Evolutionary conservation across 53 echinoderm and acorn worm genomes (phyloP), one percentile per base, ranked within the genome.

Genomic region (Holothuria scabra): DNA sequence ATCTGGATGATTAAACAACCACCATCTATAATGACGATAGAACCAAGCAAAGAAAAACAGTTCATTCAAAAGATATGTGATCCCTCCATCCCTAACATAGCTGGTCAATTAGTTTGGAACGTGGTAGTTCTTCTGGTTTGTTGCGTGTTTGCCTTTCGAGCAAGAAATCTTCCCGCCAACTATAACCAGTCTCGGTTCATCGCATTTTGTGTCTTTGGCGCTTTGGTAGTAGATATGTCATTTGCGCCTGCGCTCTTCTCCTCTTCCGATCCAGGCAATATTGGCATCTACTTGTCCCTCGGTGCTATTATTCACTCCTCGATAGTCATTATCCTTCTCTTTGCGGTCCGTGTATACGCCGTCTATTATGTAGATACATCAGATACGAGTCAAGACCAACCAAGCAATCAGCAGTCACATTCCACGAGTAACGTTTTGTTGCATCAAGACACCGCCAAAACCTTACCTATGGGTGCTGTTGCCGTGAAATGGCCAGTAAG

Each of bases 161-260:
- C 93, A 4, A 84, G 93, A 5, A 84, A 91, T 37, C 91, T 93
- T 12, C 93, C 93, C 21, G 91, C 62, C 34, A 93, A 93, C 79
- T 93, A 93, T 83, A 93, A 93, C 82, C 91, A 93, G 25, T 85
- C 93, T n/a, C 93, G 93, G 20, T 93, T 93, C 65, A 93, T 93
- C 72, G 88, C 88, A 56, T 31, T 93, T 6, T 91, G 91, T 46
- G 93, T 86, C 20, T 93, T 91, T 83, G 91, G 90, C 21, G 86
- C 93, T 10, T 28, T 76, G 56, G 20, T 76, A 4, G 91, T 93
- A 12, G 90, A 90, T 83, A 74, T 93, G 5, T 90, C 88, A n/a
- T 93, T 90, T 74, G 88, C 88, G 4, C 88, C 93, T 0, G 87
- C 85, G 19, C 86, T 85, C 28, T 91, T 93, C 23, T 64, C 86